Percentiles rank a stretch among this genome's conserved stretches.
Conservation (phyloP, 2,888 invertebrate species). For the Protodeltote pygarga region DNA sequence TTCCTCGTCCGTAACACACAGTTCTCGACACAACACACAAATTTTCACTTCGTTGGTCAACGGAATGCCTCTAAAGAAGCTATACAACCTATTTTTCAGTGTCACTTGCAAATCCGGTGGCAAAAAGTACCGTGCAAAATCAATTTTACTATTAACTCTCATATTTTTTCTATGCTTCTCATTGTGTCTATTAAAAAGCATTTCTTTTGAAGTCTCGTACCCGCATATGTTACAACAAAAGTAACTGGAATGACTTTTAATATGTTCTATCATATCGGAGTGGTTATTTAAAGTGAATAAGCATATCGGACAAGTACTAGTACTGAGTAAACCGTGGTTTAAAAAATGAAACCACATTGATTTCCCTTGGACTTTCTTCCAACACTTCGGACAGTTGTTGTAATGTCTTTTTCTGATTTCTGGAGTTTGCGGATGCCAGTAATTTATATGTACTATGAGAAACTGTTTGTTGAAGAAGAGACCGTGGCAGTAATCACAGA, state of each 20-base stretch:
- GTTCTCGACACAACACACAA: conserved; percentile 66
- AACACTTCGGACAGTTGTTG: conserved; percentile 60
- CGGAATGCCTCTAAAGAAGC: conserved; percentile 50
- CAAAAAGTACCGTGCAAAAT: conserved; percentile 28
- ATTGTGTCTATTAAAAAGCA: conserved; percentile 50
- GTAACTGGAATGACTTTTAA: conserved; percentile 48
- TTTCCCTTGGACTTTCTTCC: background rate
- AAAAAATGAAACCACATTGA: conserved; percentile 59
- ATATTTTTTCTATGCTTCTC: conserved; percentile 36
- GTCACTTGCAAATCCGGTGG: background rate
- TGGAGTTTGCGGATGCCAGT: conserved; percentile 7
- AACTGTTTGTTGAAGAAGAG: conserved; percentile 71
- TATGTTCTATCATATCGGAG: conserved; percentile 45
- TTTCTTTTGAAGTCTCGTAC: conserved; percentile 43
- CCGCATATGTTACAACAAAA: conserved; percentile 60
- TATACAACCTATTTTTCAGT: conserved; percentile 26
- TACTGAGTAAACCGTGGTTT: conserved; percentile 53
- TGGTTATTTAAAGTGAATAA: conserved; percentile 38
- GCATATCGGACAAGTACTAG: conserved; percentile 64
- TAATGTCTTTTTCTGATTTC: fast-evolving
- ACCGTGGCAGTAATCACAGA: conserved; percentile 61
- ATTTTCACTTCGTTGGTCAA: conserved; percentile 49
- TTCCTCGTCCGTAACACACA: conserved; percentile 45
- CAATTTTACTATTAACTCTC: fast-evolving
- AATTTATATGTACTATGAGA: conserved; percentile 52